A percentile compares a stretch with the other conserved stretches of the same genome.
phyloP scores from a whole-genome alignment of 2,888 invertebrate genomes.

The Bombyx huttoni region DNA sequence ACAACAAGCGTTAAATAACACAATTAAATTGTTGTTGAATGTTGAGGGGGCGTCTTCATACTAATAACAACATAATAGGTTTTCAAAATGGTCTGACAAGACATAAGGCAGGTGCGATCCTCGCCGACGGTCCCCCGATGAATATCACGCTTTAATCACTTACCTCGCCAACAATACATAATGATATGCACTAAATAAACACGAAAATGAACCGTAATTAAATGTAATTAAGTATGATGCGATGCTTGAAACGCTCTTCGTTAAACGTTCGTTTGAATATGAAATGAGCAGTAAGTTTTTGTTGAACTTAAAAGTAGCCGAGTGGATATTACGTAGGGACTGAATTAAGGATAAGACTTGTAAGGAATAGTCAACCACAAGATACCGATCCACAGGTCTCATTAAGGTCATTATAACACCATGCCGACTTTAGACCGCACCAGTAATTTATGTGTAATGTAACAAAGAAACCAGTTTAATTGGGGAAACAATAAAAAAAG shows the following conservation, averaged over 20 bases:
- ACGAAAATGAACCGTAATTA: slow-evolving; percentile 34
- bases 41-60: slow-evolving; percentile 34
- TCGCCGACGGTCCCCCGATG: slow-evolving; percentile 30
- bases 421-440: too few species aligned
- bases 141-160: slow-evolving; percentile 49
- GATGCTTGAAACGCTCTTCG: not conserved
- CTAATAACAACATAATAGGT: slow-evolving; percentile 54
- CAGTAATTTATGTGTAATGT: too few species aligned
- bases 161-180: slow-evolving; percentile 43
- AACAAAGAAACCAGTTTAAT: too few species aligned
- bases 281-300: not conserved
- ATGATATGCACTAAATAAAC: slow-evolving; percentile 51
- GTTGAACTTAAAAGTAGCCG: too few species aligned
- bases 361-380: not conserved
- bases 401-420: too few species aligned
- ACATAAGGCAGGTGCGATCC: slow-evolving; percentile 38
- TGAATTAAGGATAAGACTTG: slow-evolving; percentile 7
- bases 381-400: not conserved
- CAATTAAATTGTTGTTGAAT: slow-evolving; percentile 55
- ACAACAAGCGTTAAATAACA: slow-evolving; percentile 52
- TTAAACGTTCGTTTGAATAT: not conserved
- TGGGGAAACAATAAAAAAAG: too few species aligned
- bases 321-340: too few species aligned
- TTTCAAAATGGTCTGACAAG: slow-evolving; percentile 20
- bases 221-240: slow-evolving; percentile 2